A percentile compares a stretch with the other conserved stretches of the same genome.
phyloP scores from a whole-genome alignment of 2,113 vertebrate species.

The Lamprologus callipterus region DNA sequence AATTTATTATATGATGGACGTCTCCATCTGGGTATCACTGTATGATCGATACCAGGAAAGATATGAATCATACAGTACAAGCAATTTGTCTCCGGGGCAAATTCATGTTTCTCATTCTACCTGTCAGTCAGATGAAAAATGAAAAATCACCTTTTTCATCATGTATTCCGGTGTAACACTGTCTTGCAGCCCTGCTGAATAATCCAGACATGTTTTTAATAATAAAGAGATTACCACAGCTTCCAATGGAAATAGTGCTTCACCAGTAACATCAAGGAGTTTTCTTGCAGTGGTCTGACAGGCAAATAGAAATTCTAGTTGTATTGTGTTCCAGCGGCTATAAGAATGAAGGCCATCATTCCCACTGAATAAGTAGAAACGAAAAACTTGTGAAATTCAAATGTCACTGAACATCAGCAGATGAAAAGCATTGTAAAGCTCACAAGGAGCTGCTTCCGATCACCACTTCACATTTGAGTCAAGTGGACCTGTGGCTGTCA shows the following conservation, averaged over 20 bases:
- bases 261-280: background rate
- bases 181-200: background rate
- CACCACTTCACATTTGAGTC: slow-evolving; percentile 15
- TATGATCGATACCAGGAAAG: slow-evolving; percentile 33
- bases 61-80: slow-evolving; percentile 32
- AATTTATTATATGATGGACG: slow-evolving; percentile 38
- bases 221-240: background rate
- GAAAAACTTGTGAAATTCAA: slow-evolving; percentile 17
- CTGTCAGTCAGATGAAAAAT: slow-evolving; percentile 22
- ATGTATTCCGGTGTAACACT: background rate
- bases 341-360: background rate
- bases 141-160: background rate
- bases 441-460: background rate
- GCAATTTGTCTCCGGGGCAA: slow-evolving; percentile 26
- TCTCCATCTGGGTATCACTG: background rate
- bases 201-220: slow-evolving; percentile 4
- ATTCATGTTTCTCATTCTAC: slow-evolving; percentile 8
- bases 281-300: background rate
- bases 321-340: background rate
- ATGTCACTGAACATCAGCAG: slow-evolving; percentile 46
- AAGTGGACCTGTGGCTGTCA: slow-evolving; percentile 16
- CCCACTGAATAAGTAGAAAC: background rate
- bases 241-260: background rate
- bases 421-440: background rate
- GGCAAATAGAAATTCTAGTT: background rate